Conservation (phyloP, 1,140 invertebrate species). For the Tetramorium simillimum region DNA sequence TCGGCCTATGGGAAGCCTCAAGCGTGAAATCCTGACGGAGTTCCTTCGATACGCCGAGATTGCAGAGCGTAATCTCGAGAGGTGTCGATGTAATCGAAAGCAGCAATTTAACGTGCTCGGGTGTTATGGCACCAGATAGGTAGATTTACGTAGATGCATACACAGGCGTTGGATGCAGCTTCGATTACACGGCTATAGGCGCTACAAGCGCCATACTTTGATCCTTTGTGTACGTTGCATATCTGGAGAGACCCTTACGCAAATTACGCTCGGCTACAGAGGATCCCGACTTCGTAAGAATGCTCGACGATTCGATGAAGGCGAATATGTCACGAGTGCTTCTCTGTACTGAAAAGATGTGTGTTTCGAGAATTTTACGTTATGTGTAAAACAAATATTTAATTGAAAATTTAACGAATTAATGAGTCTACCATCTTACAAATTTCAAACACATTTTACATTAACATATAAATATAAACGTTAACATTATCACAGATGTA, state of each 20-base stretch:
- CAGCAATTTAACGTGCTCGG: slow-evolving; percentile 59
- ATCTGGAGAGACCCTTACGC: slow-evolving; percentile 47
- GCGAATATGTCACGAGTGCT: slow-evolving; percentile 31
- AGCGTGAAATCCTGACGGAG: slow-evolving; percentile 23
- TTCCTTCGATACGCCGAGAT: slow-evolving; percentile 22
- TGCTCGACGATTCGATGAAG: slow-evolving; percentile 32
- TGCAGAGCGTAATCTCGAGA: slow-evolving; percentile 29
- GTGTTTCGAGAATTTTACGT: neutral
- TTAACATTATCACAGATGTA: neutral
- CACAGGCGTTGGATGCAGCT: slow-evolving; percentile 23
- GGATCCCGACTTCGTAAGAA: slow-evolving; percentile 27
- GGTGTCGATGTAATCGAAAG: slow-evolving; percentile 49
- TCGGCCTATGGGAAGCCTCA: neutral
- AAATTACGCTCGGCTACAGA: slow-evolving; percentile 44
- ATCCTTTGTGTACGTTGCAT: slow-evolving; percentile 57
- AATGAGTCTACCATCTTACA: neutral
- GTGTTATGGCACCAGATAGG: slow-evolving; percentile 36
- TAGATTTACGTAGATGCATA: slow-evolving; percentile 38
- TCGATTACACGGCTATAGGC: slow-evolving; percentile 62
- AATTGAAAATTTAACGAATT: neutral
- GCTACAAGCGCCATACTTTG: slow-evolving; percentile 47
- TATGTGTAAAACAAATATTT: neutral
- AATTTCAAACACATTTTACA: neutral
- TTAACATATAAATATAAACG: neutral
- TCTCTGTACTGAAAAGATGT: neutral